These are phyloP conservation scores for Epicauta chinensis DNA, from an alignment of 1,140 invertebrate species.

Conservation along the genomic window DNA sequence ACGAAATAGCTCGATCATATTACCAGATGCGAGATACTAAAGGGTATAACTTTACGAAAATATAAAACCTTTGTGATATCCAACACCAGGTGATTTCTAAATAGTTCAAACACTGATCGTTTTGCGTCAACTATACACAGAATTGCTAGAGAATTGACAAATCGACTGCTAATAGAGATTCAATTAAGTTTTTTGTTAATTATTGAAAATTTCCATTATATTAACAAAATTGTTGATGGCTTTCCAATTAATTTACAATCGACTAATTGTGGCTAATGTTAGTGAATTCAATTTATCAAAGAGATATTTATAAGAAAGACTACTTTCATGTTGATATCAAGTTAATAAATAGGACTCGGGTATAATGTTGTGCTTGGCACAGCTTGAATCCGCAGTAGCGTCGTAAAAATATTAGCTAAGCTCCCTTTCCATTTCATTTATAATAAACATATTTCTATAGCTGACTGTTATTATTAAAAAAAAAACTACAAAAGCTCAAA, in stretches of 20 bases:
- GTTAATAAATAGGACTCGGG: slow-evolving; percentile 11
- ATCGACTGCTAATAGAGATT: too few relatives aligned
- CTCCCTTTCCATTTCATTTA: slow-evolving; percentile 1
- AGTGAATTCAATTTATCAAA: slow-evolving; percentile 15
- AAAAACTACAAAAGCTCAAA: too few relatives aligned
- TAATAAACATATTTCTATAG: background rate
- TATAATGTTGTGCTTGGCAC: slow-evolving; percentile 13
- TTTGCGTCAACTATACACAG: too few relatives aligned
- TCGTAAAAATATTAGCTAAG: background rate
- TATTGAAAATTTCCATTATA: too few relatives aligned
- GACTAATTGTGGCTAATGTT: background rate
- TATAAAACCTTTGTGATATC: slow-evolving; percentile 11
- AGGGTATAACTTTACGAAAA: slow-evolving; percentile 6
- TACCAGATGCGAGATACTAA: slow-evolving; percentile 11
- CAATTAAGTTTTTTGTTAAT: too few relatives aligned
- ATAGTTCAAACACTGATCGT: too few relatives aligned
- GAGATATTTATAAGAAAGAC: background rate
- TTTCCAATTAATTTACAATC: too few relatives aligned
- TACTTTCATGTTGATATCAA: slow-evolving; percentile 15
- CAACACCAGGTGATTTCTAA: background rate
- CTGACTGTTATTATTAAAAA: too few relatives aligned
- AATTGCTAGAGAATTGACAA: too few relatives aligned
- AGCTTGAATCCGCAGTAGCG: slow-evolving; percentile 4
- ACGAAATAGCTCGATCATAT: slow-evolving; percentile 11
- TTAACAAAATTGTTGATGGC: too few relatives aligned